Percentiles rank a stretch among this genome's conserved stretches.
Evolutionary conservation across 2,113 vertebrate species (phyloP).

Genomic region (Buteo buteo): DNA sequence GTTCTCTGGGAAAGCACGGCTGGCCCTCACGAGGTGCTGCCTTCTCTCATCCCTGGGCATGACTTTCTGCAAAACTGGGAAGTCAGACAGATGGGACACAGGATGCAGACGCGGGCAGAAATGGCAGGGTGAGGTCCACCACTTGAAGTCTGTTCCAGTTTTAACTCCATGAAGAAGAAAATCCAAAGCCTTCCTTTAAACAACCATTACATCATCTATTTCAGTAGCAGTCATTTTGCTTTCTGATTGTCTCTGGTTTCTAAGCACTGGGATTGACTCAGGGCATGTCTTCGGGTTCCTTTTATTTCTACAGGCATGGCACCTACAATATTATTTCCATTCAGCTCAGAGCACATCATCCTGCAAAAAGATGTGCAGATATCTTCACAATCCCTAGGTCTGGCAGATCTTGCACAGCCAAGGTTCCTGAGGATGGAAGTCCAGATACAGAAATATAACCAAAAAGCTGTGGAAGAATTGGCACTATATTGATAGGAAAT

Average conservation of each 20-base stretch:
- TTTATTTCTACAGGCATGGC: neutral
- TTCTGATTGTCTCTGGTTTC: neutral
- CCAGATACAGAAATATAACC: neutral
- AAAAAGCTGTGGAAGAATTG: neutral
- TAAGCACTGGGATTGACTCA: neutral
- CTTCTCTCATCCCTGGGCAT: neutral
- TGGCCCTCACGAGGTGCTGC: rapidly evolving
- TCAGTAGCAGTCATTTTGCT: neutral
- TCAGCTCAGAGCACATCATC: neutral
- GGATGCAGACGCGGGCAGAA: neutral
- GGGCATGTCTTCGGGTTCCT: neutral
- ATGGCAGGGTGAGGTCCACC: neutral
- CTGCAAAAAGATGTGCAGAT: neutral
- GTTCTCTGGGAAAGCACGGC: neutral
- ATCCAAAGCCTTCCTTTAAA: neutral
- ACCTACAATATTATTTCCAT: neutral
- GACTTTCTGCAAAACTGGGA: neutral
- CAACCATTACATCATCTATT: neutral
- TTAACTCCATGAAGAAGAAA: neutral
- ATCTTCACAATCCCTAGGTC: neutral
- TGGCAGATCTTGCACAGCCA: neutral
- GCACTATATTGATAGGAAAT: neutral
- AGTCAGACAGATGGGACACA: neutral
- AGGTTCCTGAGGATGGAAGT: neutral
- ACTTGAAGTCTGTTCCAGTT: neutral